Conservation (phyloP, 2,888 invertebrate species). For the Cheilosia grossa region DNA sequence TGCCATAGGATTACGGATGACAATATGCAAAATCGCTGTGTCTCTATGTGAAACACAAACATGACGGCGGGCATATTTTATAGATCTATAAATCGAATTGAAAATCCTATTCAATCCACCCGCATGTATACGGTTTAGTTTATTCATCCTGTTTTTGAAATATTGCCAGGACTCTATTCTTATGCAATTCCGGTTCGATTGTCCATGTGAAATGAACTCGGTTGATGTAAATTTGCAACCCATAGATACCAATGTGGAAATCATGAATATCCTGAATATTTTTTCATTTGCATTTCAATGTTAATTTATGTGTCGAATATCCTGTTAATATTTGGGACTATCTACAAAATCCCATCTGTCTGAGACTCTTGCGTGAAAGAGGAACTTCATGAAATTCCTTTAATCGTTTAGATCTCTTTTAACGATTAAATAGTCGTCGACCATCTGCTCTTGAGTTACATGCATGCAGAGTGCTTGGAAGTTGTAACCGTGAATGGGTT, state of each 20-base stretch:
- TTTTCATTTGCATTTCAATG: conserved; percentile 48
- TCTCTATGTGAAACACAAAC: background rate
- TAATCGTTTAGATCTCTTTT: conserved; percentile 43
- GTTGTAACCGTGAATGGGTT: conserved; percentile 1
- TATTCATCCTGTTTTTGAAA: conserved; percentile 50
- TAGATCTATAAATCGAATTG: conserved; percentile 60
- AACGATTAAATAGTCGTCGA: conserved; percentile 17
- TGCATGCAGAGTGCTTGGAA: conserved; percentile 24
- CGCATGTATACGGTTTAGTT: conserved; percentile 14
- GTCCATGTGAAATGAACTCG: conserved; percentile 29
- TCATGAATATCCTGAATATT: conserved; percentile 33
- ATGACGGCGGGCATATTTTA: conserved; percentile 27
- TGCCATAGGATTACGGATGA: conserved; percentile 11
- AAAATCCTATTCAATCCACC: conserved; percentile 42
- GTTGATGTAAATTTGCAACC: conserved; percentile 46
- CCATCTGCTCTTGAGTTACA: conserved; percentile 64
- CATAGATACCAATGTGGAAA: conserved; percentile 6
- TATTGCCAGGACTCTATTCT: conserved; percentile 52
- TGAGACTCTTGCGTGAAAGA: conserved; percentile 16
- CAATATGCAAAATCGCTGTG: conserved; percentile 7
- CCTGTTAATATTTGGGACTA: conserved; percentile 52
- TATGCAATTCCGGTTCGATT: conserved; percentile 48
- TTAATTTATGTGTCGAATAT: conserved; percentile 23
- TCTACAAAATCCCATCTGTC: conserved; percentile 54
- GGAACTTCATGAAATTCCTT: conserved; percentile 58